Evolutionary conservation across 2,888 invertebrate genomes (phyloP), one percentile per base, ranked within the genome.

Genomic region (Chrysina gloriosa): DNA sequence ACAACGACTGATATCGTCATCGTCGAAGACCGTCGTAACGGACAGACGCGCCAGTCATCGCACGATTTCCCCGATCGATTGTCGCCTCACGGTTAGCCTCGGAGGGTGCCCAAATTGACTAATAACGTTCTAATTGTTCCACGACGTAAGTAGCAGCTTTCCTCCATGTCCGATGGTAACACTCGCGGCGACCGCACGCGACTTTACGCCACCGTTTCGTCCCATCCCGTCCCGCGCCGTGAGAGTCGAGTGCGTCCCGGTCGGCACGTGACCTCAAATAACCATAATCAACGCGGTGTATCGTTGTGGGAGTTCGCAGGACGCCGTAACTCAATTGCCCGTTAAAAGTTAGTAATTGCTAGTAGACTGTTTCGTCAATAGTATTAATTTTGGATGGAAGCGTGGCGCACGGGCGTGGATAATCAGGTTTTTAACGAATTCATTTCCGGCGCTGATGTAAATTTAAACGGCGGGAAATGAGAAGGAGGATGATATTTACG

Each of bases 261-360:
- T 45, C 45, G 50, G 27, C 50, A 50, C 50, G 50, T 50, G 50
- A 50, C 50, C 50, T 27, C 14, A 50, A 50, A 50, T 50, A 50
- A 50, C 50, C 50, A 16, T 50, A 50, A 50, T 50, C 50, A 50
- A 50, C 50, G 23, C 47, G 47, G 47, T 16, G 48, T 23, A 25
- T 14, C 25, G 27, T n/a, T n/a, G 27, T 25, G 29, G 25, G 14
- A 25, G 50, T 45, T 14, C 45, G 50, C 2, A 3, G 58, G 29
- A 39, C 45, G 27, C 67, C 61, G 34, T 67, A 67, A 67, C 63
- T 67, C 63, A 67, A 67, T 63, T 50, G 42, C 63, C 63, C 47
- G 63, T 67, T 67, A 67, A 63, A 52, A 67, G 63, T 36, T 42
- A 50, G 50, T 67, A 67, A 67, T 67, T 67, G 67, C 50, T 48